Conservation (phyloP, 2,797 vertebrate genomes). For the Anabas testudineus region DNA sequence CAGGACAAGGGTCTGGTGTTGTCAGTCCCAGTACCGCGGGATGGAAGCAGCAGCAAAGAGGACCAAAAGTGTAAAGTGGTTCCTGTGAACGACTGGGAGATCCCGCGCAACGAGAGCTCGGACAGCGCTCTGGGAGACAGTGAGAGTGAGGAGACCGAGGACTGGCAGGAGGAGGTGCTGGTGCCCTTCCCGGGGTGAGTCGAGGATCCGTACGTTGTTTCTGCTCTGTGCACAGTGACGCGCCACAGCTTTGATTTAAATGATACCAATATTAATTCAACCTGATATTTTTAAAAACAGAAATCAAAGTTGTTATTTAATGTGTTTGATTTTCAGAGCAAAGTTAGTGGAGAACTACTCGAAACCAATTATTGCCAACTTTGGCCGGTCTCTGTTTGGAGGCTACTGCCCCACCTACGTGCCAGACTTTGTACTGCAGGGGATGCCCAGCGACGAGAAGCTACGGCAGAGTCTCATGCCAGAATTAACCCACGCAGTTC, state of each 20-base stretch:
- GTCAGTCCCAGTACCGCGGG: conserved; percentile 85
- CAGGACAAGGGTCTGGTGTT: conserved; percentile 89
- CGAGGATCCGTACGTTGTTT: background rate
- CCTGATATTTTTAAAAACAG: background rate
- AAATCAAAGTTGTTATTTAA: background rate
- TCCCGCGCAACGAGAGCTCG: conserved; percentile 98
- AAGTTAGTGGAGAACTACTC: conserved; percentile 95
- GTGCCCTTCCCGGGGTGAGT: conserved; percentile 94
- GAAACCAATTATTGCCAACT: conserved; percentile 96
- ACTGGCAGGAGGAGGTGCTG: conserved; percentile 96
- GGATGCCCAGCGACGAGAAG: conserved; percentile 93
- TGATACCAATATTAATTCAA: background rate
- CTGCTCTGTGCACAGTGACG: background rate
- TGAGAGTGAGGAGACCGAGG: conserved; percentile 95
- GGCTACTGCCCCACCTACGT: conserved; percentile 97
- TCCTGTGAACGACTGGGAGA: conserved; percentile 93
- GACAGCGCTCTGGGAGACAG: conserved; percentile 99
- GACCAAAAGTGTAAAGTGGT: conserved; percentile 83
- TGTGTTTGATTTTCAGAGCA: conserved; percentile 82
- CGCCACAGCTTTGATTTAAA: background rate
- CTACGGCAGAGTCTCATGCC: conserved; percentile 92
- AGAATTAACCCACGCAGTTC: conserved; percentile 95
- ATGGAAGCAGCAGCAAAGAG: conserved; percentile 75
- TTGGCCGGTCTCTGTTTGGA: conserved; percentile 96
- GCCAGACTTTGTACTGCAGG: conserved; percentile 98